Conservation (phyloP, 1,140 invertebrate genomes). For the Nephotettix cincticeps region DNA sequence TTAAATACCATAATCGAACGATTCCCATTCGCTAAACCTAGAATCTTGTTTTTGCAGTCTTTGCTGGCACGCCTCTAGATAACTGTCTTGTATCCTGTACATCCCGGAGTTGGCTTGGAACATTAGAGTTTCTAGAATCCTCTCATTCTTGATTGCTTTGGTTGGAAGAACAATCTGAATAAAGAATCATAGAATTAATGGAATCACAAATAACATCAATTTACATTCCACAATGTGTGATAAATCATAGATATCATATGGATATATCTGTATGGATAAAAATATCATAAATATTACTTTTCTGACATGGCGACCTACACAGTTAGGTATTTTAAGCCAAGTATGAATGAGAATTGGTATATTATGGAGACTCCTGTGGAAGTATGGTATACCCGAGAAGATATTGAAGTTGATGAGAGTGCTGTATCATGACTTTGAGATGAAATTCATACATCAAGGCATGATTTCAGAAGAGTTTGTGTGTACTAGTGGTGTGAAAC, state of each 20-base stretch:
- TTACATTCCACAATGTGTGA: neutral
- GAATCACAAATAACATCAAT: neutral
- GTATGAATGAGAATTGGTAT: too few species aligned
- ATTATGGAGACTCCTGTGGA: too few species aligned
- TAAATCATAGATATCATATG: neutral
- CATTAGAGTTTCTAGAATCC: slow-evolving; percentile 90
- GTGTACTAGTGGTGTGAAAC: too few species aligned
- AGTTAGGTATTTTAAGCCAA: too few species aligned
- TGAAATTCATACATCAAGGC: too few species aligned
- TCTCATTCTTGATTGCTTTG: slow-evolving; percentile 90
- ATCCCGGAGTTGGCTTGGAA: slow-evolving; percentile 91
- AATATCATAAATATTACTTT: too few species aligned
- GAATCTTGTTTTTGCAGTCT: slow-evolving; percentile 85
- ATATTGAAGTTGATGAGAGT: too few species aligned
- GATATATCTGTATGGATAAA: neutral
- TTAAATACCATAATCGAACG: slow-evolving; percentile 57
- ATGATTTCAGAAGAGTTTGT: too few species aligned
- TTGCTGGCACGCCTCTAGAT: slow-evolving; percentile 83
- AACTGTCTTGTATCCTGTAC: slow-evolving; percentile 86
- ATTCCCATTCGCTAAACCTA: slow-evolving; percentile 75
- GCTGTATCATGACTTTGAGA: too few species aligned
- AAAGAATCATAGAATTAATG: slow-evolving; percentile 25
- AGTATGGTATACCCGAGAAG: too few species aligned
- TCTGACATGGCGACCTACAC: too few species aligned
- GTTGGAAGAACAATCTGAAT: slow-evolving; percentile 83